Evolutionary conservation across 2,888 invertebrate genomes (phyloP).

Genomic region (Plebejus anna): DNA sequence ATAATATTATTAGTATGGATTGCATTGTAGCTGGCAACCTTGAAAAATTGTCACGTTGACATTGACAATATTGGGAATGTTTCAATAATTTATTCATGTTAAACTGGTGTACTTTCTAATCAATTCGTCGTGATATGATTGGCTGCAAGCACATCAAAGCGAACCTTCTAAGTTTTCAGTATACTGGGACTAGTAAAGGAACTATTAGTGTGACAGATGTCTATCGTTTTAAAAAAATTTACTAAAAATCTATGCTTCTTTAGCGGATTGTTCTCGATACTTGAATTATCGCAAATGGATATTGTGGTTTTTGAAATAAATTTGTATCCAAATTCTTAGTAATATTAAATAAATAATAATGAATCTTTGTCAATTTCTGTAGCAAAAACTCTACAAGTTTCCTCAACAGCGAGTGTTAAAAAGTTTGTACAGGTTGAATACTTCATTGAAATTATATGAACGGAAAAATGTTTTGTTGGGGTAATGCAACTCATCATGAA

Average conservation of each 20-base stretch:
- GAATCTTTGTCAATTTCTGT: slow-evolving; percentile 38
- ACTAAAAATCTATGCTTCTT: background rate
- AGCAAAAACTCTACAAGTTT: slow-evolving; percentile 35
- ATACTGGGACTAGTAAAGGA: too few relatives aligned
- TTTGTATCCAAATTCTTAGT: slow-evolving; percentile 32
- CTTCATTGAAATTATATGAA: slow-evolving; percentile 42
- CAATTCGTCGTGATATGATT: too few relatives aligned
- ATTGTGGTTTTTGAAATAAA: slow-evolving; percentile 32
- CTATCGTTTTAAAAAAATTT: background rate
- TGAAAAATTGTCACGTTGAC: too few relatives aligned
- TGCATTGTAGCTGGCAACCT: too few relatives aligned
- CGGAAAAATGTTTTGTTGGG: slow-evolving; percentile 74
- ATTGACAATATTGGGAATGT: too few relatives aligned
- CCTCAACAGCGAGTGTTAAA: slow-evolving; percentile 14
- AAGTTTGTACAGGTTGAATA: slow-evolving; percentile 54
- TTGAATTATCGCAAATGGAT: slow-evolving; percentile 34
- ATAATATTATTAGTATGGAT: too few relatives aligned
- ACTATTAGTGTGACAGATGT: background rate
- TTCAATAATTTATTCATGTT: too few relatives aligned
- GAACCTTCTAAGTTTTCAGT: too few relatives aligned
- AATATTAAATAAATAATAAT: slow-evolving; percentile 28
- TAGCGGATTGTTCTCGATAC: slow-evolving; percentile 63
- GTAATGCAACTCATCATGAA: slow-evolving; percentile 74
- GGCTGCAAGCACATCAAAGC: too few relatives aligned
- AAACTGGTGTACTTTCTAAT: too few relatives aligned